Conservation (phyloP, 2,113 vertebrate genomes). For the Nannospalax galili region DNA sequence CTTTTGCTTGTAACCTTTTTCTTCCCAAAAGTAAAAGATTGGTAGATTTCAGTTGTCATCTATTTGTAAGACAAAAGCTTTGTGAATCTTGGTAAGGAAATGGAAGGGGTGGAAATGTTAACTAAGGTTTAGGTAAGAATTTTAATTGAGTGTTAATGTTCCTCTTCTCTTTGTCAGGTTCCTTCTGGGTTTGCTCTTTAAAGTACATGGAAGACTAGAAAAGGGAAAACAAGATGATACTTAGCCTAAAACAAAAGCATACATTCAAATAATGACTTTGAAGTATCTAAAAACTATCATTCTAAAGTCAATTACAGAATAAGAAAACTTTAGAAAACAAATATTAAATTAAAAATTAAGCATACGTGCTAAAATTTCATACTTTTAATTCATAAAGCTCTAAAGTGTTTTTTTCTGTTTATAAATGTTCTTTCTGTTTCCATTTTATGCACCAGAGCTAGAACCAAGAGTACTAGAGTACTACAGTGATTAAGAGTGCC, state of each 20-base stretch:
- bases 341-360: conserved; percentile 57
- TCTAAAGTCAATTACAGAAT: conserved; percentile 3
- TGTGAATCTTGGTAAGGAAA: conserved; percentile 16
- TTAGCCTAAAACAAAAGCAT: conserved; percentile 14
- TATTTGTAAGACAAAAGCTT: neutral
- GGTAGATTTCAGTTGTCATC: conserved; percentile 35
- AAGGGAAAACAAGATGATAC: conserved; percentile 1
- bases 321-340: conserved; percentile 57
- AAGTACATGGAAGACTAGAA: neutral
- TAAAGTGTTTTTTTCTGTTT: conserved; percentile 41
- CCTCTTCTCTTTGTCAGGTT: neutral
- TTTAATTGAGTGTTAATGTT: neutral
- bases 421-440: conserved; percentile 8
- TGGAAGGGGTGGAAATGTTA: conserved; percentile 40
- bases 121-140: neutral
- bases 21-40: conserved; percentile 52
- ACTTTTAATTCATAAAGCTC: conserved; percentile 26
- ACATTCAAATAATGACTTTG: conserved; percentile 39
- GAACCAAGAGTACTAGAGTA: neutral
- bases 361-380: conserved; percentile 21
- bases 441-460: neutral
- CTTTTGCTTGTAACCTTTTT: neutral
- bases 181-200: conserved; percentile 18
- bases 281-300: conserved; percentile 20
- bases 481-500: too few species aligned